A percentile compares a stretch with the other conserved stretches of the same genome.
Conservation (phyloP, 2,797 vertebrate species). For the Enteromius anoplus region DNA sequence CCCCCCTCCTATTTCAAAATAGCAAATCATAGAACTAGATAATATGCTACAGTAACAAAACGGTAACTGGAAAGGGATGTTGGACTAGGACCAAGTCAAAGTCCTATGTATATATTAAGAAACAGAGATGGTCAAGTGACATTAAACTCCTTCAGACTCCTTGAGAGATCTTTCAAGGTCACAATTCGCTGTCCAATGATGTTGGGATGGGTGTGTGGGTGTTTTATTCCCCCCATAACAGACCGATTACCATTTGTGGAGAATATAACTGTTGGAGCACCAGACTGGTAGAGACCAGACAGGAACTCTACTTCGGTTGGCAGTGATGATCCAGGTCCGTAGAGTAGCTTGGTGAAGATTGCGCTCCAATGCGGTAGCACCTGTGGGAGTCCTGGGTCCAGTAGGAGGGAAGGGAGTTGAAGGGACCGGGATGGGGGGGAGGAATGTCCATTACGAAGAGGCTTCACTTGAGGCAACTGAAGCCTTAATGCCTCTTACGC, state of each 20-base stretch:
- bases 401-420: slow-evolving; percentile 49
- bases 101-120: slow-evolving; percentile 8
- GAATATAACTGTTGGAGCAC: slow-evolving; percentile 14
- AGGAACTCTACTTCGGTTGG: slow-evolving; percentile 44
- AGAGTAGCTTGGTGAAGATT: slow-evolving; percentile 19
- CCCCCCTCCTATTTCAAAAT: slow-evolving; percentile 24
- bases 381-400: slow-evolving; percentile 79
- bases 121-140: slow-evolving; percentile 18
- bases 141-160: slow-evolving; percentile 11
- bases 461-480: slow-evolving; percentile 69
- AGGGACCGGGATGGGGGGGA: slow-evolving; percentile 57
- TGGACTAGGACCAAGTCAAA: neutral
- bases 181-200: slow-evolving; percentile 13
- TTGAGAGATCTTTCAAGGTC: slow-evolving; percentile 14
- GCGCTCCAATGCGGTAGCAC: slow-evolving; percentile 79
- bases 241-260: slow-evolving; percentile 31
- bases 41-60: slow-evolving; percentile 36
- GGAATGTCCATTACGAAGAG: slow-evolving; percentile 77
- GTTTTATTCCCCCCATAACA: neutral
- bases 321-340: slow-evolving; percentile 45
- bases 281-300: slow-evolving; percentile 34
- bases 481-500: slow-evolving; percentile 68
- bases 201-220: slow-evolving; percentile 2
- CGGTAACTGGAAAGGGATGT: slow-evolving; percentile 27
- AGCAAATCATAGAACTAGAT: slow-evolving; percentile 26